A percentile compares a stretch with the other conserved stretches of the same genome.
Conservation (phyloP, 2,797 vertebrate genomes). For the Thripadectes ignobilis region DNA sequence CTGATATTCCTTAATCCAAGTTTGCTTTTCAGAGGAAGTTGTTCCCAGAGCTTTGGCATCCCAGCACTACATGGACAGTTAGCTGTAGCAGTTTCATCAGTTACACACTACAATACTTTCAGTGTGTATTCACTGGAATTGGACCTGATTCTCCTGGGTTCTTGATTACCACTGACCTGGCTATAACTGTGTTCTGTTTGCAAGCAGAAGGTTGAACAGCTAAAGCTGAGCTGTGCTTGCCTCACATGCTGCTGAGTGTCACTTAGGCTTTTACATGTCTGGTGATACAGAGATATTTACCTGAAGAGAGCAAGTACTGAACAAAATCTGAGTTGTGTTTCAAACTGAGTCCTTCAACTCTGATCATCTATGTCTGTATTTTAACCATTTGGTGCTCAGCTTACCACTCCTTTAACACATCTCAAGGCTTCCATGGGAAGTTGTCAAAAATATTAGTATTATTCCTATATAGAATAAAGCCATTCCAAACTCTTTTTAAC, state of each 20-base stretch:
- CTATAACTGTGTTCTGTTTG: not conserved
- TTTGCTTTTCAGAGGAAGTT: not conserved
- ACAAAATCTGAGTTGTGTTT: not conserved
- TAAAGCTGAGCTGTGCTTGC: not conserved
- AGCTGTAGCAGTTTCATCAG: not conserved
- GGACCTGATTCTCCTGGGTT: not conserved
- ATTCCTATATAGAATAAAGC: not conserved
- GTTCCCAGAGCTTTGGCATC: not conserved
- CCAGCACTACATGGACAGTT: not conserved
- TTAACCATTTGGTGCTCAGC: not conserved
- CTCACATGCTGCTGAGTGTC: not conserved
- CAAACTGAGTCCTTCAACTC: not conserved
- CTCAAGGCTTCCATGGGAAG: not conserved
- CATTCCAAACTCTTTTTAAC: not conserved
- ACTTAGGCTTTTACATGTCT: not conserved
- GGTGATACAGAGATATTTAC: not conserved
- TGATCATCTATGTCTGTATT: not conserved
- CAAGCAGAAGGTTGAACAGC: not conserved
- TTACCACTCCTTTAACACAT: not conserved
- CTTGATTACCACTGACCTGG: not conserved
- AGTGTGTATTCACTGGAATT: not conserved
- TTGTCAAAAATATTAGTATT: not conserved
- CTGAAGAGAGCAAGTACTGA: not conserved
- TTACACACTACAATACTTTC: rapidly evolving
- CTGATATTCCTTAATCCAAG: not conserved